Percentiles rank a stretch among this genome's conserved stretches.
These are phyloP conservation scores for Crax fasciolata DNA, from an alignment of 2,797 vertebrate species.

Conservation along the genomic window DNA sequence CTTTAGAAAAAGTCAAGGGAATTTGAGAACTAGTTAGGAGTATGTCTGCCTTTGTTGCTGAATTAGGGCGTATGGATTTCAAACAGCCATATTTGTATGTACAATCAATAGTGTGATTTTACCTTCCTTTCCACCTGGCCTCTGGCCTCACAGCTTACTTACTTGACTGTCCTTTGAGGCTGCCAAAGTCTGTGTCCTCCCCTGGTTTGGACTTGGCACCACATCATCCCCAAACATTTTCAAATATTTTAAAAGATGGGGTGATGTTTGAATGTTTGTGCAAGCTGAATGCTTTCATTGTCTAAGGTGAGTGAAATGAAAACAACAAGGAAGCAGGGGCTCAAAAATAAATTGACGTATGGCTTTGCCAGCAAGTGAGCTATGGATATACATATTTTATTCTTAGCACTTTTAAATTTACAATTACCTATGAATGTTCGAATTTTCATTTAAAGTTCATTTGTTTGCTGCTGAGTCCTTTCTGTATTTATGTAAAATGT, in stretches of 20 bases:
- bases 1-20: not conserved
- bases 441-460: not conserved
- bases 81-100: not conserved
- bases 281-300: not conserved
- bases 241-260: not conserved
- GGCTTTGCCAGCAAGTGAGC: fast-evolving
- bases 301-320: not conserved
- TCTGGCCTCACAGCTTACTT: not conserved
- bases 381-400: not conserved
- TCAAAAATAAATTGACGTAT: not conserved
- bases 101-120: not conserved
- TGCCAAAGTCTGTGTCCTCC: not conserved
- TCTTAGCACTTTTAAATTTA: not conserved
- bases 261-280: not conserved
- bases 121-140: not conserved
- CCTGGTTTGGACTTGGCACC: not conserved
- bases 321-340: not conserved
- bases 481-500: not conserved
- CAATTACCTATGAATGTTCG: not conserved
- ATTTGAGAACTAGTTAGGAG: not conserved
- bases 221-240: not conserved
- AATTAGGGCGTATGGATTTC: not conserved
- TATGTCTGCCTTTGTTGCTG: not conserved
- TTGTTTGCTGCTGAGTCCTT: not conserved
- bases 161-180: not conserved